These are phyloP conservation scores for Drosophila austrosaltans DNA, from an alignment of 2,888 invertebrate genomes.

Conservation along the genomic window DNA sequence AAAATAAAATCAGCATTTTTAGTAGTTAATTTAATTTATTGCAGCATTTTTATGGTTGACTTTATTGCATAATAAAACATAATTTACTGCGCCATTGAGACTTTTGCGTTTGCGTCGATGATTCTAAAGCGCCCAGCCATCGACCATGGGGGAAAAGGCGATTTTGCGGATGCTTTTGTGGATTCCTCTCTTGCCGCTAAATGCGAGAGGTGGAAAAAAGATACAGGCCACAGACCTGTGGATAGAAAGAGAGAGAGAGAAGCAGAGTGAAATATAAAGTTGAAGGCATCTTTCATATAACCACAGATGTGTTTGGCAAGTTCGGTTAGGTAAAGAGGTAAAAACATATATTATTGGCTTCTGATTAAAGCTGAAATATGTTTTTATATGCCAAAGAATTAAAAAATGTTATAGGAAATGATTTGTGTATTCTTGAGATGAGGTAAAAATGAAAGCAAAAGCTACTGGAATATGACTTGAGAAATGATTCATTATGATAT, in stretches of 20 bases:
- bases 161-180: slow-evolving; percentile 37
- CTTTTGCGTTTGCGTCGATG: slow-evolving; percentile 77
- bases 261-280: neutral
- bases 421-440: neutral
- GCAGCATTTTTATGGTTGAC: slow-evolving; percentile 84
- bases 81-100: slow-evolving; percentile 84
- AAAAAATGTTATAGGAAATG: slow-evolving; percentile 1
- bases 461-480: neutral
- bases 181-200: neutral
- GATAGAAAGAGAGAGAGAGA: slow-evolving; percentile 10
- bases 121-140: slow-evolving; percentile 70
- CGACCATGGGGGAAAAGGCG: slow-evolving; percentile 42
- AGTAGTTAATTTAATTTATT: slow-evolving; percentile 84
- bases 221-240: slow-evolving; percentile 8
- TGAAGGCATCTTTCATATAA: slow-evolving; percentile 31
- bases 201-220: slow-evolving; percentile 44
- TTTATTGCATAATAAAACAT: slow-evolving; percentile 84
- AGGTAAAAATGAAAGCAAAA: neutral
- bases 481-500: neutral
- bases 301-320: slow-evolving; percentile 15
- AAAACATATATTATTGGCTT: slow-evolving; percentile 27
- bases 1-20: slow-evolving; percentile 83
- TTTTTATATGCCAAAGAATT: slow-evolving; percentile 4
- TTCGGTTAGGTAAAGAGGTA: slow-evolving; percentile 15
- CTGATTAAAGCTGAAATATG: slow-evolving; percentile 46